Evolutionary conservation across 1,140 invertebrate species (phyloP).

Genomic region (Leptinotarsa defecta): DNA sequence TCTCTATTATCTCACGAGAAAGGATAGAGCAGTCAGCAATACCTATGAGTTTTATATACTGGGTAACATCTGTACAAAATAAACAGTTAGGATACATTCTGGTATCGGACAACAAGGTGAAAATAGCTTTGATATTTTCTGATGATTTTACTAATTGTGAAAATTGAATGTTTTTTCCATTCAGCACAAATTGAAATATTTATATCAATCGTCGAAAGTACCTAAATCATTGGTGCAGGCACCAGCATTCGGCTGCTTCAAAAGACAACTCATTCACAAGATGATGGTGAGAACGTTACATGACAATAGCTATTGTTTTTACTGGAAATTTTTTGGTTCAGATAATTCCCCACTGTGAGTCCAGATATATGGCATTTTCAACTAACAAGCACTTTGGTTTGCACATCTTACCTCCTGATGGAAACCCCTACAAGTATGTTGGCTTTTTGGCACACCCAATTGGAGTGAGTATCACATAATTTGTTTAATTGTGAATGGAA

Average conservation of each 20-base stretch:
- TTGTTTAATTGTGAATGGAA: no score
- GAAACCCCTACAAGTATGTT: conserved; percentile 73
- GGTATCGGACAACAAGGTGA: conserved; percentile 46
- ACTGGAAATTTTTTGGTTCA: conserved; percentile 28
- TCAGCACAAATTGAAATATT: conserved; percentile 71
- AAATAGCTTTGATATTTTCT: not conserved
- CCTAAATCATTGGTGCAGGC: conserved; percentile 67
- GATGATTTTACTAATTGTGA: no score
- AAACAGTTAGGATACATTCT: conserved; percentile 44
- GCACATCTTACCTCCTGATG: conserved; percentile 69
- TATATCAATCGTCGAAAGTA: conserved; percentile 66
- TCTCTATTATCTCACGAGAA: conserved; percentile 46
- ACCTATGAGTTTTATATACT: conserved; percentile 62
- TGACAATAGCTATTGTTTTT: no score
- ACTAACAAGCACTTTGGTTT: conserved; percentile 70
- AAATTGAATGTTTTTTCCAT: conserved; percentile 28
- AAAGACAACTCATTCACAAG: conserved; percentile 59
- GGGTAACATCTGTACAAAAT: conserved; percentile 39
- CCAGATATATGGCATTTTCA: conserved; percentile 65
- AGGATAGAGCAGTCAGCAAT: conserved; percentile 67
- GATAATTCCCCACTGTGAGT: conserved; percentile 48
- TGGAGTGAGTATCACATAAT: conserved; percentile 38
- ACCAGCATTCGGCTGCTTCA: conserved; percentile 63
- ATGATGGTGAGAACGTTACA: conserved; percentile 57
- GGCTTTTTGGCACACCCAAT: conserved; percentile 69